Base-by-base conservation (phyloP, 2,888 invertebrate species). In the Mongoloraphidia duomilia region DNA sequence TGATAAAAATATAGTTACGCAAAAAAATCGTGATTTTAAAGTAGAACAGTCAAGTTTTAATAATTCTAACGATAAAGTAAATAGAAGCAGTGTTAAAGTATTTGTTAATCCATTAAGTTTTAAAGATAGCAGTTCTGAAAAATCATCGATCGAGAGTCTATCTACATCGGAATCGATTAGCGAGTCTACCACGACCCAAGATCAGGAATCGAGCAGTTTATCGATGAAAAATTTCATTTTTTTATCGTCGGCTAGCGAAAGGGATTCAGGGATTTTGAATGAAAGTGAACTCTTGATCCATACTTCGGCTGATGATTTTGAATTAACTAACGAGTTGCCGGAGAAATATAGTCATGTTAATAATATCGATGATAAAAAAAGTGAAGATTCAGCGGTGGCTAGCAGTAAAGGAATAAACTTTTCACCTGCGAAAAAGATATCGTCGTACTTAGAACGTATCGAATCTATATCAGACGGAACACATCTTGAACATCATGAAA, bases 21-120 rank as follows among this genome's bases (percentile, higher is more conserved):
- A 62, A 52, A 67, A 66, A 52, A 67, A 65, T 53, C 65, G 64
- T 44, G 67, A 68, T 50, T 67, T 65, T 54, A 67, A 65, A 56
- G 54, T 60, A 8, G 58, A 60, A 34, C 51, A 55, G 8, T 52
- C 54, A 9, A 54, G 57, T 1, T 42, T 37, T n/a, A 26, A 26
- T 26, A 55, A 53, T 43, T 45, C 56, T n/a, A 59, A 59, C 11
- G 45, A 48, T 9, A 50, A 42, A 10, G 44, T 49, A 3, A 26
- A 26, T 6, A 65, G 65, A 54, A 59, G 58, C 14, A 66, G 65
- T 40, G 64, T 68, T 2, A 68, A 69, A 54, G 56, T 69, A 12
- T 67, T 68, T 43, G 64, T 69, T 33, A 69, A 69, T 55, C 68
- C 68, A 3, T 57, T 69, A 50, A 65, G 66, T 51, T 58, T 62